These are phyloP conservation scores for Zingel zingel DNA, from an alignment of 2,113 vertebrate species.

Conservation along the genomic window DNA sequence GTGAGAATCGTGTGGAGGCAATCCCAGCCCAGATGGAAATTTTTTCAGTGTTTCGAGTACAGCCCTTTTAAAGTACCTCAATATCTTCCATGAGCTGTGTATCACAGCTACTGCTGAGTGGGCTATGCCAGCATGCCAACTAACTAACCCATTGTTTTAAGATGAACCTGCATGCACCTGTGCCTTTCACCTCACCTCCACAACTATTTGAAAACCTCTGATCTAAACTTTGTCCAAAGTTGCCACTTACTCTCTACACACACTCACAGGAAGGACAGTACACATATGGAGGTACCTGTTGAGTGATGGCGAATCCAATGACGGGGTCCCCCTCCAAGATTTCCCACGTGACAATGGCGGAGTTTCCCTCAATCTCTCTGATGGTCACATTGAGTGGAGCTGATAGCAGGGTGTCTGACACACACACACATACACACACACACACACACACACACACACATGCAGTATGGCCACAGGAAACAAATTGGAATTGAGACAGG, in stretches of 20 bases:
- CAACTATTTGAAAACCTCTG: background rate
- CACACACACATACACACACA: background rate
- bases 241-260: background rate
- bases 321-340: conserved; percentile 95
- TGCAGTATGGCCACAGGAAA: conserved; percentile 20
- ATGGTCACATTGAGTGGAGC: conserved; percentile 97
- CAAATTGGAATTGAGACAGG: conserved; percentile 21
- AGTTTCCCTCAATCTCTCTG: conserved; percentile 94
- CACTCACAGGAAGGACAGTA: background rate
- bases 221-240: background rate
- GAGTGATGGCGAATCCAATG: conserved; percentile 97
- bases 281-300: conserved; percentile 87
- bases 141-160: background rate
- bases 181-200: background rate
- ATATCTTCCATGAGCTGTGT: background rate
- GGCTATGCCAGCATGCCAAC: too few relatives aligned
- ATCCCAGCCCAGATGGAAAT: too few relatives aligned
- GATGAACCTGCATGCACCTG: too few relatives aligned
- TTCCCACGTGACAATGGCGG: conserved; percentile 95
- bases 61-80: background rate
- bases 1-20: too few relatives aligned
- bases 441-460: conserved; percentile 24
- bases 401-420: conserved; percentile 91
- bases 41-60: too few relatives aligned
- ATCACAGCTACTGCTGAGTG: background rate